Base-by-base conservation (phyloP, 2,888 invertebrate species). In the Subacronicta megacephala region DNA sequence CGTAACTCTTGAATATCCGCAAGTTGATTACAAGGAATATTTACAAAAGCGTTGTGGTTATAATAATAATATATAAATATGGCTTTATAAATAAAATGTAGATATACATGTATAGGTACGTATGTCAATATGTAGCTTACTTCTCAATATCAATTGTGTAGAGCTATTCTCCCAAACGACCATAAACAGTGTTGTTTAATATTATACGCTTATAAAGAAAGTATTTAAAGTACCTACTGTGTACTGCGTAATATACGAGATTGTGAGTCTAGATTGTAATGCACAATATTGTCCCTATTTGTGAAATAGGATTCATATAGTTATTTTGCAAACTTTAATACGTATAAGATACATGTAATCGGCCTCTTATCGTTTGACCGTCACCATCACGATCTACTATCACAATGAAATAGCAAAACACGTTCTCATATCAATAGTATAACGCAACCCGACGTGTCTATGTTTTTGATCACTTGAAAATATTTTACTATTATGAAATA, bases 351-450 rank as follows among this genome's bases (percentile, higher is more conserved):
- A 66, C 62, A 80, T 83, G 84, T 83, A 85, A 88, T 87, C 84
- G 82, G 70, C 84, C 84, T 77, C 81, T 88, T 88, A 88, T 88
- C 88, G 78, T 79, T 62, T 81, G 70, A 75, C 72, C 77, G 80
- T 81, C 84, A 85, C 72, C 74, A 83, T 79, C 84, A 85, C 72
- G 73, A 83, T 79, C 80, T 66, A 63, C 78, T 83, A 85, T 85
- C 86, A 81, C 78, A 77, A 82, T 84, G 80, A 84, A 83, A 85
- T 80, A 75, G 80, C 82, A 83, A 81, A 82, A 81, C 72, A 78
- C 46, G 56, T 68, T 64, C 59, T 64, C 71, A 62, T 72, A 77
- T 74, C 73, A 72, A 75, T 60, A 73, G 43, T 55, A 47, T 50
- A 38, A 64, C 52, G 45, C 47, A 38, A 64, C 50, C 42, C 47